Evolutionary conservation across 1,140 invertebrate species (phyloP), one percentile per base, ranked within the genome.

Genomic region (Phthorimaea operculella): DNA sequence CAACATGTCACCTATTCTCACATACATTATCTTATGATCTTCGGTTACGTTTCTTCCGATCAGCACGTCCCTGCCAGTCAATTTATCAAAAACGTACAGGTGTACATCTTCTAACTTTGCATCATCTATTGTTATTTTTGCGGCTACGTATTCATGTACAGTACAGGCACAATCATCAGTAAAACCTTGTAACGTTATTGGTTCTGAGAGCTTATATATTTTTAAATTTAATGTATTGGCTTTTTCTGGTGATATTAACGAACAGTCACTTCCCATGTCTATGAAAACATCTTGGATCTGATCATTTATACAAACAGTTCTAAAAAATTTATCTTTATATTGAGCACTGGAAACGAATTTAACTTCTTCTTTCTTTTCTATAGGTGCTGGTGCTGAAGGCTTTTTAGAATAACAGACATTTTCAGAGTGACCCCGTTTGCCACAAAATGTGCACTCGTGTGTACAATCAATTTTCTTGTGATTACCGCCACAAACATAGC

Each of bases 211-310:
- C 16, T 36, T 9, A 5, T 10, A 11, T 6, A 18, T 9, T 14
- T 14, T 8, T 11, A 52, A 52, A 39, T 36, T 15, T 3, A 15
- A 15, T 18, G 36, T 36, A 39, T 21, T 28, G 0, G 36, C n/a
- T 11, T 33, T 1, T 36, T 28, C 9, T 1, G 39, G 3, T 53
- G 14, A 12, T 8, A 54, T 54, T 15, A 54, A 15, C 7, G 52
- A 54, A 14, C 52, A 55, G 21, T 39, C 47, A 36, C 54, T 55
- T 9, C 53, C 53, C 44, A 48, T 54, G 14, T 54, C 53, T 33
- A 54, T 54, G 17, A 54, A 54, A 12, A 16, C 42, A 47, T 47
- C 14, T 15, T 54, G 53, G 14, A 28, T 33, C n/a, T n/a, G 17
- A 28, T 15, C 42, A n/a, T 34, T 34, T 33, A 54, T 9, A 33